Evolutionary conservation across 1,140 invertebrate genomes (phyloP).

Genomic region (Dreissena polymorpha): DNA sequence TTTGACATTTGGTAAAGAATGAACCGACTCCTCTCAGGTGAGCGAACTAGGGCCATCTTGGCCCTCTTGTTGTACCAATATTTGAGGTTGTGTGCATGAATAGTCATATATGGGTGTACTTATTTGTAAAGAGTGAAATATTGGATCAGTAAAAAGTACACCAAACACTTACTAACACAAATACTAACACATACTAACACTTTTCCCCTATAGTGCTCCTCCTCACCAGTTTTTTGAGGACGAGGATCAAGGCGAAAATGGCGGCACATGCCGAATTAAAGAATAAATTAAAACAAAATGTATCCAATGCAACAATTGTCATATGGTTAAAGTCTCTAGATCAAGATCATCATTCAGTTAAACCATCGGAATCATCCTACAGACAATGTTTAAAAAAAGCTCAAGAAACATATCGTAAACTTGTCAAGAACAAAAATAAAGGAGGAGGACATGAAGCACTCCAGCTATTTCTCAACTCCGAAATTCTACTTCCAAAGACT

Average conservation of each 20-base stretch:
- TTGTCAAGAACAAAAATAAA: not conserved
- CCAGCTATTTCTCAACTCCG: not conserved
- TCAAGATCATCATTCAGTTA: not conserved
- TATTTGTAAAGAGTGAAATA: too few species aligned
- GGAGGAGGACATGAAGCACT: not conserved
- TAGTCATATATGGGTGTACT: too few species aligned
- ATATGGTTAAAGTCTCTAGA: constrained; percentile 19
- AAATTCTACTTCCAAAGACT: not conserved
- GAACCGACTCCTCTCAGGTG: too few species aligned
- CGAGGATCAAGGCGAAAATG: not conserved
- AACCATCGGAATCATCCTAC: not conserved
- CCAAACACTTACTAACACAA: too few species aligned
- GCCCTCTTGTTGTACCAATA: too few species aligned
- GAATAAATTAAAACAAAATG: not conserved
- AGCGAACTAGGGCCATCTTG: too few species aligned
- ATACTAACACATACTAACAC: constrained; percentile 10
- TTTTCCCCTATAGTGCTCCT: too few species aligned
- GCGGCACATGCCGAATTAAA: not conserved
- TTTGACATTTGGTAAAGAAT: too few species aligned
- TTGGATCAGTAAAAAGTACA: too few species aligned
- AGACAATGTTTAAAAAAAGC: not conserved
- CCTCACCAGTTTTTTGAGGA: constrained; percentile 17
- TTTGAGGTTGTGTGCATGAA: too few species aligned
- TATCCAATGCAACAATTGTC: not conserved
- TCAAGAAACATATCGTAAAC: constrained; percentile 1